These are phyloP conservation scores for Pteropus alecto DNA, from an alignment of 2,113 vertebrate species.

Conservation along the genomic window DNA sequence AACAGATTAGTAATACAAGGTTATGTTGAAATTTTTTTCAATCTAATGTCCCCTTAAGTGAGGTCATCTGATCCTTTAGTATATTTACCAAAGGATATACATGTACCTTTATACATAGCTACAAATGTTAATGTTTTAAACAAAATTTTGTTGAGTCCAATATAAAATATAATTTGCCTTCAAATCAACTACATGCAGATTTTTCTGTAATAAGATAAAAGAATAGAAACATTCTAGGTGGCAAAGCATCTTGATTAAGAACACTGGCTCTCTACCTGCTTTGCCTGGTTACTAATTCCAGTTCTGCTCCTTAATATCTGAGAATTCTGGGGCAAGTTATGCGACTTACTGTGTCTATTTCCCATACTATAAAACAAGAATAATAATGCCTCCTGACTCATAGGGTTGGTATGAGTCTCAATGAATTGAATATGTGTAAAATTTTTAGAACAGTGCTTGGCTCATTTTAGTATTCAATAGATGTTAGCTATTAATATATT, in stretches of 20 bases:
- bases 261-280: too few species aligned
- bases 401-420: not conserved
- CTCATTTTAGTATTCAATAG: not conserved
- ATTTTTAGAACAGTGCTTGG: not conserved
- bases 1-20: not conserved
- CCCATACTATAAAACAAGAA: not conserved
- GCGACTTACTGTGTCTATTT: not conserved
- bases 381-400: not conserved
- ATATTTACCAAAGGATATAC: not conserved
- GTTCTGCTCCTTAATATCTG: not conserved
- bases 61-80: not conserved
- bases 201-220: constrained; percentile 5
- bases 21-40: not conserved
- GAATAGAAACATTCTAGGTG: not conserved
- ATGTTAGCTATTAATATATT: not conserved
- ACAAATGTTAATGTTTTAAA: not conserved
- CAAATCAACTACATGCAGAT: not conserved
- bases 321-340: not conserved
- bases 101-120: not conserved
- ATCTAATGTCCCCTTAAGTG: not conserved
- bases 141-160: not conserved
- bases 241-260: not conserved
- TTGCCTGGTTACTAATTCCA: not conserved
- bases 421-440: not conserved
- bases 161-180: not conserved